phyloP scores from a whole-genome alignment of 2,113 vertebrate species.

The Lophius piscatorius region DNA sequence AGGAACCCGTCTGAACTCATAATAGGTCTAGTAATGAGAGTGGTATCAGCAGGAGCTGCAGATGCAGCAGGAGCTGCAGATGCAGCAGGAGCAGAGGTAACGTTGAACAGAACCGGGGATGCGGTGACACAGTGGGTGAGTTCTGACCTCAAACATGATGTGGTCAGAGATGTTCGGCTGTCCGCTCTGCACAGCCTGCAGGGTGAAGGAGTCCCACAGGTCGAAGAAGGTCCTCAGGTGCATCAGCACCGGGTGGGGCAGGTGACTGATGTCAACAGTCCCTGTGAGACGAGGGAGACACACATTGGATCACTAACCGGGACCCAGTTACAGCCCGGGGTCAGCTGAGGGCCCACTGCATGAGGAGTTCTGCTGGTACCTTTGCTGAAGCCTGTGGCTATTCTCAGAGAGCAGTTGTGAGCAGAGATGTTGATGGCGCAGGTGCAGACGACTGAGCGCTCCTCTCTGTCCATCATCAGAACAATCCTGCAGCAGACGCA shows the following conservation, averaged over 20 bases:
- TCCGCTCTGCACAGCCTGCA: conserved; percentile 86
- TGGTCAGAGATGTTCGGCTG: conserved; percentile 86
- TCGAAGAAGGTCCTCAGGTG: conserved; percentile 93
- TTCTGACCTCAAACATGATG: conserved; percentile 80
- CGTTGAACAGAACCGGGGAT: neutral
- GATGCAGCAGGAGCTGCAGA: neutral
- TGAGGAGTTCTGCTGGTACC: conserved; percentile 71
- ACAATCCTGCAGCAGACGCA: conserved; percentile 77
- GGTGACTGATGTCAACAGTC: conserved; percentile 84
- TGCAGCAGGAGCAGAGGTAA: neutral
- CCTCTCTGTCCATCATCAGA: conserved; percentile 89
- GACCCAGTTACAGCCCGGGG: too few relatives aligned
- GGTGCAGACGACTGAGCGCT: conserved; percentile 78
- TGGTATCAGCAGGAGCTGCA: too few relatives aligned
- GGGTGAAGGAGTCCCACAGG: conserved; percentile 84
- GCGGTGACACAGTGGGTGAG: neutral
- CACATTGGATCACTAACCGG: too few relatives aligned
- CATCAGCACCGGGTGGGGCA: conserved; percentile 89
- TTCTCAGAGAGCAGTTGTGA: conserved; percentile 83
- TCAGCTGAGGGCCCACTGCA: neutral
- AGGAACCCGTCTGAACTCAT: too few relatives aligned
- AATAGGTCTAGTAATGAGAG: too few relatives aligned
- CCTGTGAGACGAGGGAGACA: conserved; percentile 72
- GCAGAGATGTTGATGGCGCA: conserved; percentile 77
- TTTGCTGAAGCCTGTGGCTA: conserved; percentile 92